phyloP scores from a whole-genome alignment of 2,113 vertebrate genomes.

The Myiagra hebetior region DNA sequence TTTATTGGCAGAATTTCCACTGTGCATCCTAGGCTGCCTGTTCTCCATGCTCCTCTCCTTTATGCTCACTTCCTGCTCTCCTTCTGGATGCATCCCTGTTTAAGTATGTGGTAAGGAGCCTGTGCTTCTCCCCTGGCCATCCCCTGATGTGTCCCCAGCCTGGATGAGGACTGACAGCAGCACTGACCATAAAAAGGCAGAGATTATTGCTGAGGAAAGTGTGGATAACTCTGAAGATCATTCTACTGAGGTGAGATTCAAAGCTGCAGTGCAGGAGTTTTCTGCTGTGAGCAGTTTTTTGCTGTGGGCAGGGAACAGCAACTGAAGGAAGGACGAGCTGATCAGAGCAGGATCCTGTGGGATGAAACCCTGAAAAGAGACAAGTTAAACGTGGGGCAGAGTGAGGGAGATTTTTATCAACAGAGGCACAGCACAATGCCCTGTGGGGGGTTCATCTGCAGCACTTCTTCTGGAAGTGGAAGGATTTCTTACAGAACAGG shows the following conservation, averaged over 20 bases:
- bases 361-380: background rate
- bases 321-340: background rate
- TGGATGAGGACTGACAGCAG: background rate
- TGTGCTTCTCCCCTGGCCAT: background rate
- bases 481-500: background rate
- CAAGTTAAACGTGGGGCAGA: background rate
- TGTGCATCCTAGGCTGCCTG: background rate
- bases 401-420: background rate
- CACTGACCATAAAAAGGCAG: background rate
- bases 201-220: background rate
- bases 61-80: background rate
- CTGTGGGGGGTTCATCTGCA: background rate
- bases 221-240: background rate
- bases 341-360: background rate
- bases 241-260: background rate
- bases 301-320: background rate
- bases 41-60: background rate
- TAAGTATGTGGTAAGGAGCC: rapidly evolving
- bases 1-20: background rate
- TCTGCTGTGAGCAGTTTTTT: background rate
- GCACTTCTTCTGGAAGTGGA: background rate
- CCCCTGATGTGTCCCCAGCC: background rate
- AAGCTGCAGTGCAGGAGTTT: background rate
- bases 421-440: background rate
- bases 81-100: background rate